Base-by-base conservation (phyloP, 2,888 invertebrate genomes). In the Cryptophagus acutangulus region DNA sequence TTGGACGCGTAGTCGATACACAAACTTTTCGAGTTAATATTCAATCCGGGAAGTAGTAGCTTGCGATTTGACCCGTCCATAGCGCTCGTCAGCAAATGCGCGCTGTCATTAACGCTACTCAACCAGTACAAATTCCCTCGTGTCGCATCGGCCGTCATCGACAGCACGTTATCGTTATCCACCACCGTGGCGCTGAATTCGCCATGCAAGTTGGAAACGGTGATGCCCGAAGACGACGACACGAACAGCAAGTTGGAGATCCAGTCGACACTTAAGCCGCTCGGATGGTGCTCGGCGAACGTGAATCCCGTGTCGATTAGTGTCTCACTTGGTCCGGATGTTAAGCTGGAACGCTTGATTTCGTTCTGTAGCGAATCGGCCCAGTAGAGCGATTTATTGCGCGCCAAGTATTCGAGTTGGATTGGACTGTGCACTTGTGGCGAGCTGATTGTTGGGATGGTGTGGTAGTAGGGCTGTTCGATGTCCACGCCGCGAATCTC, bases 401-500 rank as follows among this genome's bases (percentile, higher is more conserved):
- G 74, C 1, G 84, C 78, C 38, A 80, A 73, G 60, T 79, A 83
- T 58, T 86, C 85, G 41, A 91, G 71, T 52, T 82, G 77, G 36
- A 78, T 74, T 5, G 88, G 87, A 49, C 78, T 75, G 46, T 83
- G 71, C 6, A 86, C 80, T 68, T 82, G 75, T 18, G 84, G 81
- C 33, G 79, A 71, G 41, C 85, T 80, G 49, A 91, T 82, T 13
- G 90, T 84, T 6, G 92, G 89, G 54, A 90, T 86, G 28, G 86
- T 82, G 63, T 84, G 84, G 66, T 80, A 82, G 62, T 79, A 78
- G 2, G 87, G 85, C 65, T 81, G 79, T 44, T 78, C 75, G 51
- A 87, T 69, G 69, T 90, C 88, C 43, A 92, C 84, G 30, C 90
- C 92, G 36, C 88, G 78, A 52, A 93, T 85, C 71, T 87, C 87